A percentile compares a stretch with the other conserved stretches of the same genome.
phyloP scores from a whole-genome alignment of 2,888 invertebrate genomes.

The Exephanes ischioxanthus region DNA sequence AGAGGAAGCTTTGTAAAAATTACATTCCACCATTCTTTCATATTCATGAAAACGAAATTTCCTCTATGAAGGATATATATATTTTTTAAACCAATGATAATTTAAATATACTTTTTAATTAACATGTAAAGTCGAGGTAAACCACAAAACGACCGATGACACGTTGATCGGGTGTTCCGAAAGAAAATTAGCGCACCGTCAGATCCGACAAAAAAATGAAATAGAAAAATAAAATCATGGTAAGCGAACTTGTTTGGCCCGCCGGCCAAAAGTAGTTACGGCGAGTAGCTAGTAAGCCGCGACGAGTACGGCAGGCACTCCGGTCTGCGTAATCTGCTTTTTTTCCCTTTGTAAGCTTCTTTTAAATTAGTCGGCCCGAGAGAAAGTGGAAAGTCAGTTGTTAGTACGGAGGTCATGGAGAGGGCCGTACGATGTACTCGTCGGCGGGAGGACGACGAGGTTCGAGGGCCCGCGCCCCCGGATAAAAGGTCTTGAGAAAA shows the following conservation, averaged over 20 bases:
- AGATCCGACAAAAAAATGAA: not conserved
- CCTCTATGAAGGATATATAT: too few species aligned
- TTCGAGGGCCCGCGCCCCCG: slow-evolving; percentile 19
- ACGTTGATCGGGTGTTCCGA: not conserved
- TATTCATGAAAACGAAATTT: too few species aligned
- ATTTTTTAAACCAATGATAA: too few species aligned
- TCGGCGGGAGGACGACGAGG: slow-evolving; percentile 48
- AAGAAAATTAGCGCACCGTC: not conserved
- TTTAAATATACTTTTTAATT: too few species aligned
- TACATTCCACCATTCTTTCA: too few species aligned
- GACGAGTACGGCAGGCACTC: slow-evolving; percentile 2
- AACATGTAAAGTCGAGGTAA: too few species aligned
- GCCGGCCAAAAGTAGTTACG: slow-evolving; percentile 49
- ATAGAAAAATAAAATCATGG: slow-evolving; percentile 13
- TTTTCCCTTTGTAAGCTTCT: slow-evolving; percentile 46
- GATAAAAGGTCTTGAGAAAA: slow-evolving; percentile 46
- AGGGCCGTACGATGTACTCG: slow-evolving; percentile 41
- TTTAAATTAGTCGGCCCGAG: slow-evolving; percentile 51
- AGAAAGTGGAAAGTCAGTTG: slow-evolving; percentile 43
- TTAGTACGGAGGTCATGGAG: slow-evolving; percentile 6
- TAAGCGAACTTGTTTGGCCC: slow-evolving; percentile 25
- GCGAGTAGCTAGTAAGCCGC: slow-evolving; percentile 47
- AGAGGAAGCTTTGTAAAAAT: too few species aligned
- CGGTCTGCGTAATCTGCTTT: slow-evolving; percentile 8
- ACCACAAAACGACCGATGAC: too few species aligned